phyloP scores from a whole-genome alignment of 2,797 vertebrate species.

The Melanotaenia maccullochi region DNA sequence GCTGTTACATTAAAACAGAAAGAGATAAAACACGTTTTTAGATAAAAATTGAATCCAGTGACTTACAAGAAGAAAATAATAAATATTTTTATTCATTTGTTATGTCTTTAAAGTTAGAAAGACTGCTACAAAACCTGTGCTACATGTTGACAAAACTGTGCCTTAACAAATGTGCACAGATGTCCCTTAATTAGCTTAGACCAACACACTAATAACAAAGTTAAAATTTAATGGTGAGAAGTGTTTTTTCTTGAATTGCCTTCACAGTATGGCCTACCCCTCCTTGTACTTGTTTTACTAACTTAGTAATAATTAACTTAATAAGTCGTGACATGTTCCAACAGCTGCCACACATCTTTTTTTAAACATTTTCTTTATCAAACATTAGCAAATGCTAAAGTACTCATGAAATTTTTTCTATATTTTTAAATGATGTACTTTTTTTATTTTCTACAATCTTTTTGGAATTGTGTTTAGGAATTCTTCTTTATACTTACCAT shows the following conservation, averaged over 20 bases:
- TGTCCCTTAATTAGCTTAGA: neutral
- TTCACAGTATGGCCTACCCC: no score
- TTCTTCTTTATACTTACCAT: neutral
- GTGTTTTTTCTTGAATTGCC: no score
- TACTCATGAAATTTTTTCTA: neutral
- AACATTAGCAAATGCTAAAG: neutral
- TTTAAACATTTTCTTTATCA: neutral
- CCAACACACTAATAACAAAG: no score
- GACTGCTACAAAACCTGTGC: neutral
- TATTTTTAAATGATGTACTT: neutral
- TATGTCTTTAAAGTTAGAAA: neutral
- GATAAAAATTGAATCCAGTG: neutral
- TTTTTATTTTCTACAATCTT: neutral
- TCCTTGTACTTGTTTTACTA: neutral
- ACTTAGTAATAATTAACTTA: neutral
- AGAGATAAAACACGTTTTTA: neutral
- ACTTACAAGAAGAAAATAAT: neutral
- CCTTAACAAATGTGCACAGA: neutral
- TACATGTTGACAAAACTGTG: neutral
- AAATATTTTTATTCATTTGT: neutral
- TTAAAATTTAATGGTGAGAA: no score
- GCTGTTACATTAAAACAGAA: neutral
- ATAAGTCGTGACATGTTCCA: neutral
- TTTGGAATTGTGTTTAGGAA: neutral
- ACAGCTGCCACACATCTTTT: neutral